Base-by-base conservation (phyloP, 2,888 invertebrate genomes). In the Euzetes globulus region DNA sequence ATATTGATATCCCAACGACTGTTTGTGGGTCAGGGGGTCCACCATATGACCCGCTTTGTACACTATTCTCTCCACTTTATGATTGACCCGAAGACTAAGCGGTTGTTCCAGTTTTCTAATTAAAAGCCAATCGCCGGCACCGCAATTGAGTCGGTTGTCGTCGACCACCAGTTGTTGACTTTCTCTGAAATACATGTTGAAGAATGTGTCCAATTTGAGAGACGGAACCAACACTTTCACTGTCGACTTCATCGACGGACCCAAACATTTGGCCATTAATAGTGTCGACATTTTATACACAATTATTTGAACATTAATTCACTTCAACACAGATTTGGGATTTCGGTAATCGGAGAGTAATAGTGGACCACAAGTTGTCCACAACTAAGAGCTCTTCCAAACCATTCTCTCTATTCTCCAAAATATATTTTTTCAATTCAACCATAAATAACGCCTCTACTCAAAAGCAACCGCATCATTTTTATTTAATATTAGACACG, bases 51-150 rank as follows among this genome's bases (percentile, higher is more conserved):
- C 77, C n/a, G 41, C 37, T 50, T 70, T 58, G 41, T 75, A 77
- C 47, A 77, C 74, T 37, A 77, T 25, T 58, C 74, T 74, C 41
- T 77, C 75, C 1, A 77, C 72, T 29, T 45, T 29, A 73, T 76
- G 65, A 15, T 77, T 60, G 29, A 77, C 65, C 11, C 71, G 68
- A 13, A 74, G 45, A 37, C 75, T 73, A 9, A 77, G 41, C 15
- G 22, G 52, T 45, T 74, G 52, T 15, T 76, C 74, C 19, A 75
- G 45, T 71, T 77, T 47, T 37, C 75, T 60, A 0, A 77, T 15
- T 1, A 77, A 19, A n/a, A 77, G 72, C 77, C 77, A 77, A 65
- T 77, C 77, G 7, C 77, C 77, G 27, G 72, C 45, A 37, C 71
- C 37, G 9, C 75, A 77, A 19, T 71, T 9, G 9, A 65, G 63